Evolutionary conservation across 2,888 invertebrate genomes (phyloP), one percentile per base, ranked within the genome.

Genomic region (Orchesella flavescens): DNA sequence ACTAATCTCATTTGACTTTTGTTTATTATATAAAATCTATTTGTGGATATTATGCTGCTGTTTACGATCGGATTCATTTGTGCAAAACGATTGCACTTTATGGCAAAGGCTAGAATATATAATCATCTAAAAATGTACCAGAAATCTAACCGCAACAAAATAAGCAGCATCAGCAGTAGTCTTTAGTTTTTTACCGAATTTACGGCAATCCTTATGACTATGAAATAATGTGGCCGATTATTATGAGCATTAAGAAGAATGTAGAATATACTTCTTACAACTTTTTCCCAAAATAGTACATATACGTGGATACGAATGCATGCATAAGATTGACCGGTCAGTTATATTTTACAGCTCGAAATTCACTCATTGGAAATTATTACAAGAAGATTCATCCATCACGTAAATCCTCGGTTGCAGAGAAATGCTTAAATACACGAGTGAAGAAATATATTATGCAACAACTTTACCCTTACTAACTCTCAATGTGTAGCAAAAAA

Each of bases 301-400:
- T 44, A 43, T 44, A 43, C 65, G 2, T 75, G 53, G 9, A 55
- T 57, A 17, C 57, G 46, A 44, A 61, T 68, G 44, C 71, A 71
- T 53, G 75, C 63, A 74, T 76, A 82, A 78, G 78, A 83, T 78
- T 82, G 78, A 78, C 78, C 82, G 85, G 85, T 85, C 85, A 85
- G 85, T 85, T 85, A 85, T 82, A 85, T 82, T 82, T 82, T 82
- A 82, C 82, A 82, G 82, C 65, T 81, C 61, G 81, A 82, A 79
- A 85, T 85, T 69, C 85, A 85, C 74, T 85, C 85, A 85, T 82
- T 82, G 85, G 85, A 83, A 85, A 85, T 82, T 85, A 82, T 82
- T 85, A 82, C 82, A 82, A 55, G 73, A 69, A 63, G 73, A 71
- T 75, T 75, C 73, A 80, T 72, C 79, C 80, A 80, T 75, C 81